A percentile compares a stretch with the other conserved stretches of the same genome.
phyloP scores from a whole-genome alignment of 2,113 vertebrate genomes.

The Pangasianodon gigas region DNA sequence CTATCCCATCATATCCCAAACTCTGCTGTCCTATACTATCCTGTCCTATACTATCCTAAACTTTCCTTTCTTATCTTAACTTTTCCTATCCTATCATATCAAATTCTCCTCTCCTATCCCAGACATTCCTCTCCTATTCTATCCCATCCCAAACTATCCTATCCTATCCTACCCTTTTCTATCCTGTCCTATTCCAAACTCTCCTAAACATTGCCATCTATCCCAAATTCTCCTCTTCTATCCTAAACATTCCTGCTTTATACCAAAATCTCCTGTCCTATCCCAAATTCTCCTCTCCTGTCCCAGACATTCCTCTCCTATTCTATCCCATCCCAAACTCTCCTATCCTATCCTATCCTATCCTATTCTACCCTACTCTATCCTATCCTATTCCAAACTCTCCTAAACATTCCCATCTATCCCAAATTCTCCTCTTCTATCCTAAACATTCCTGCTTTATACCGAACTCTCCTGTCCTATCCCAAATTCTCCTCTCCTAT shows the following conservation, averaged over 20 bases:
- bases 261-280: neutral
- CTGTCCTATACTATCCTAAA: neutral
- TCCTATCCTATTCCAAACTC: neutral
- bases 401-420: neutral
- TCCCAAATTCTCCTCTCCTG: slow-evolving; percentile 40
- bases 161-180: neutral
- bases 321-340: neutral
- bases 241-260: neutral
- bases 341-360: slow-evolving; percentile 15
- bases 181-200: neutral
- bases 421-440: slow-evolving; percentile 19
- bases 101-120: neutral
- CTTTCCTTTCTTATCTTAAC: neutral
- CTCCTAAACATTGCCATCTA: slow-evolving; percentile 10
- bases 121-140: neutral
- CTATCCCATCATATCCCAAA: slow-evolving; percentile 28
- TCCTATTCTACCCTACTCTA: neutral
- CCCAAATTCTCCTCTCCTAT: slow-evolving; percentile 20
- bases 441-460: neutral
- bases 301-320: neutral
- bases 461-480: neutral
- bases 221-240: slow-evolving; percentile 47
- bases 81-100: neutral
- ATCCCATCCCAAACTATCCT: neutral
- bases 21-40: neutral